Evolutionary conservation across 2,888 invertebrate species (phyloP).

Genomic region (Congeria kusceri): DNA sequence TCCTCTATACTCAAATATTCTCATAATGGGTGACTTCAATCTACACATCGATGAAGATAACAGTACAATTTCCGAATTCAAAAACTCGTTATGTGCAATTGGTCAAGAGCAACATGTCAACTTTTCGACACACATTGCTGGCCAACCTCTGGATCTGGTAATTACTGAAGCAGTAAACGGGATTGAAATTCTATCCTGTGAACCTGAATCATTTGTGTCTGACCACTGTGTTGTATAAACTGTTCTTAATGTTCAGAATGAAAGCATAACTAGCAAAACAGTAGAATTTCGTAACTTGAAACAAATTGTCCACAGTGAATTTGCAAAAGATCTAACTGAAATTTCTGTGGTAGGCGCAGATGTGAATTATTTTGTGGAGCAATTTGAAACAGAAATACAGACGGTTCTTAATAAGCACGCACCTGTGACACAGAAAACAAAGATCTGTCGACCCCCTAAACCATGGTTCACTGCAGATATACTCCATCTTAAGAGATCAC

Average conservation of each 20-base stretch:
- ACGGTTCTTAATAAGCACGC: conserved; percentile 22
- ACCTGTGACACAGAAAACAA: conserved; percentile 25
- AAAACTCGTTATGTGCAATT: conserved; percentile 10
- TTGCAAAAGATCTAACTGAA: conserved; percentile 23
- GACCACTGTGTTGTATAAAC: conserved; percentile 37
- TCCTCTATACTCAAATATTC: conserved; percentile 30
- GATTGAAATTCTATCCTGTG: conserved; percentile 10
- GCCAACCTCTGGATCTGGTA: conserved; percentile 26
- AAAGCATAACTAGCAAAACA: conserved; percentile 34
- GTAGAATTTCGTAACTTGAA: conserved; percentile 24
- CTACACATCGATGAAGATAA: conserved; percentile 29
- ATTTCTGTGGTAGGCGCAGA: neutral
- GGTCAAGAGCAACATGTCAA: conserved; percentile 26
- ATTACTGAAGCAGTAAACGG: conserved; percentile 21
- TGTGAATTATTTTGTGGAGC: conserved; percentile 18
- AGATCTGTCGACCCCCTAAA: conserved; percentile 42
- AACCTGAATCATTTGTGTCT: conserved; percentile 17
- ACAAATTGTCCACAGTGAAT: conserved; percentile 16
- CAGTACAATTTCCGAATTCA: conserved; percentile 15
- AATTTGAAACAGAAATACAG: conserved; percentile 31
- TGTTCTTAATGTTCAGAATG: conserved; percentile 23
- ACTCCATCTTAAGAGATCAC: conserved; percentile 10
- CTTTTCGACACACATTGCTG: conserved; percentile 13
- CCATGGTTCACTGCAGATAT: conserved; percentile 45
- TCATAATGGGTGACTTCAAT: conserved; percentile 45